Percentiles rank a stretch among this genome's conserved stretches.
Conservation (phyloP, 2,797 vertebrate species). For the Pangasius djambal region DNA sequence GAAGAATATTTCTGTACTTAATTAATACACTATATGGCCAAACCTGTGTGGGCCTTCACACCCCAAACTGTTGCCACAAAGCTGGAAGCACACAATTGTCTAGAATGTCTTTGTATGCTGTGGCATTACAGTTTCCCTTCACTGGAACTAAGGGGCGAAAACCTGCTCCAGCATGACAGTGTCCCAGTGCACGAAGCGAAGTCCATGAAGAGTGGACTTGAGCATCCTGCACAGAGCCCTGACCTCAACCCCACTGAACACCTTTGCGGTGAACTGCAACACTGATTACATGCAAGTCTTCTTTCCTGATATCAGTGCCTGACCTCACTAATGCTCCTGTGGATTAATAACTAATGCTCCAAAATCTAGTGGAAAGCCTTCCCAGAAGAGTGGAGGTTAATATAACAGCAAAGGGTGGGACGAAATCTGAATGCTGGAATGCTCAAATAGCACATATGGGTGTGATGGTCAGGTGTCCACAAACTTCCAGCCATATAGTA, state of each 20-base stretch:
- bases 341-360: background rate
- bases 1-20: background rate
- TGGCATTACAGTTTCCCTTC: background rate
- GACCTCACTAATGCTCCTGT: background rate
- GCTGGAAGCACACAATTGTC: background rate
- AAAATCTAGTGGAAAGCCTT: background rate
- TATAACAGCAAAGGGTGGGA: background rate
- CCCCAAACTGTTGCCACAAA: background rate
- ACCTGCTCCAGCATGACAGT: background rate
- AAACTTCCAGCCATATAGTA: background rate
- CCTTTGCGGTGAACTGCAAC: background rate
- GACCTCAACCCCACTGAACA: background rate
- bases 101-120: background rate
- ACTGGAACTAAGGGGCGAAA: background rate
- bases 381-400: background rate
- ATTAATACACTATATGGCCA: background rate
- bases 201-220: background rate
- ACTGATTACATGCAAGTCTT: background rate
- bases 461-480: background rate
- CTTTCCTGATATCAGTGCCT: background rate
- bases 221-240: background rate
- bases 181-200: background rate
- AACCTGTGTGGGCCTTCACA: too few species aligned
- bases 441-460: background rate
- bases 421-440: background rate